phyloP scores from a whole-genome alignment of 1,140 invertebrate genomes.

The Penaeus japonicus region DNA sequence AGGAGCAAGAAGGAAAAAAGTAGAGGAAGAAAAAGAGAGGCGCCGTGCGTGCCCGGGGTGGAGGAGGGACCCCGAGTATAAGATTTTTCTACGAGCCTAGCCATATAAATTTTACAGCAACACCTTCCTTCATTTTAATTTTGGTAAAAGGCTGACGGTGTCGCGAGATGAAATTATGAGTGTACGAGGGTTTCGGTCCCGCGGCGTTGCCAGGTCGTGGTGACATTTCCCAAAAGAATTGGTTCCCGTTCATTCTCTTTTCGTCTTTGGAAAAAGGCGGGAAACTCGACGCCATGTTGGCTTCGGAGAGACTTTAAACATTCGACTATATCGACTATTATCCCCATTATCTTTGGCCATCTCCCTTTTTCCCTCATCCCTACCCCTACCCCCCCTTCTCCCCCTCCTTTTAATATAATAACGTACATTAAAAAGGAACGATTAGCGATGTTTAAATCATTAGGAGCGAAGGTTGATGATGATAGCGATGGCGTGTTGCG shows the following conservation, averaged over 20 bases:
- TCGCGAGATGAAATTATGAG: conserved; percentile 55
- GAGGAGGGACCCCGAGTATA: neutral
- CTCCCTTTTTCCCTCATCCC: too few relatives aligned
- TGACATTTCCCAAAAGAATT: neutral
- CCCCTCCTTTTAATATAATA: neutral
- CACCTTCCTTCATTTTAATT: conserved; percentile 57
- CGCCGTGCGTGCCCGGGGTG: neutral
- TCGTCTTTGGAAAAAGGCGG: neutral
- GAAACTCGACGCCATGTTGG: too few relatives aligned
- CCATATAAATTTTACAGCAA: conserved; percentile 56
- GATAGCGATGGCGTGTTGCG: too few relatives aligned
- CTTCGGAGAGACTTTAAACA: neutral
- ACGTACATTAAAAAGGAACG: neutral
- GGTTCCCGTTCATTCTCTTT: neutral
- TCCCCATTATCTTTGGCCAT: too few relatives aligned
- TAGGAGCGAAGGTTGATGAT: neutral
- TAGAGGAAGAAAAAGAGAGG: neutral
- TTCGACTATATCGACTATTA: too few relatives aligned
- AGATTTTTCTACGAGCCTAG: conserved; percentile 11
- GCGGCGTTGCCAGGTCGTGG: neutral
- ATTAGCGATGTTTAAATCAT: too few relatives aligned
- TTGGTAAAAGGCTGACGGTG: conserved; percentile 54
- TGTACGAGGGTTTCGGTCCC: conserved; percentile 10
- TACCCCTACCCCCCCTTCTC: too few relatives aligned
- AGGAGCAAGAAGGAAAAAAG: neutral